phyloP scores from a whole-genome alignment of 2,797 vertebrate species.

The Falco concolor region DNA sequence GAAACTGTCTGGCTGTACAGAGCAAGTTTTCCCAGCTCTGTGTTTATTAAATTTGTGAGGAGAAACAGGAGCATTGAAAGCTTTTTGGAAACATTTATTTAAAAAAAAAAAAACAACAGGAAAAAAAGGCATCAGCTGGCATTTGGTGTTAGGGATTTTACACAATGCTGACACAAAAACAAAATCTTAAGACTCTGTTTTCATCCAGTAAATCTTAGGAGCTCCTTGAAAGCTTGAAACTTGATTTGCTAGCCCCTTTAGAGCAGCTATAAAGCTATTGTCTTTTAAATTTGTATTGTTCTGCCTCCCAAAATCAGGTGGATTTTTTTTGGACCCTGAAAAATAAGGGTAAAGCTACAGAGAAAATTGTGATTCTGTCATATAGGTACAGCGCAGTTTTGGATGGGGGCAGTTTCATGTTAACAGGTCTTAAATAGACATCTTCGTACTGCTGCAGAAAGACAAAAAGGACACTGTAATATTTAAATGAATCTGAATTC shows the following conservation, averaged over 20 bases:
- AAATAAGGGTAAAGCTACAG: neutral
- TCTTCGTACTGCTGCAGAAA: slow-evolving; percentile 2
- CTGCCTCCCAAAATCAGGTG: neutral
- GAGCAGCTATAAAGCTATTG: neutral
- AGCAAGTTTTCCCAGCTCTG: neutral
- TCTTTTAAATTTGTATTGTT: neutral
- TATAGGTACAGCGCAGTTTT: neutral
- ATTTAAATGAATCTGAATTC: slow-evolving; percentile 57
- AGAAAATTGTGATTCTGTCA: neutral
- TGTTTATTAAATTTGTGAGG: slow-evolving; percentile 6
- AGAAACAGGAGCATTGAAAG: slow-evolving; percentile 2
- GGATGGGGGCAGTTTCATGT: neutral
- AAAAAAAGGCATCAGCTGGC: neutral
- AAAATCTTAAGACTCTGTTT: neutral
- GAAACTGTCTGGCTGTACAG: neutral
- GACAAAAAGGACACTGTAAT: slow-evolving; percentile 31
- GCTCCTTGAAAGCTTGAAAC: neutral
- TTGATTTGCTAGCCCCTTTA: neutral
- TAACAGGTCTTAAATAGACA: slow-evolving; percentile 3
- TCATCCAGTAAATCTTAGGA: neutral
- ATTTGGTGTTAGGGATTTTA: neutral
- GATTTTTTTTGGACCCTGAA: neutral
- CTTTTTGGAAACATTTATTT: neutral
- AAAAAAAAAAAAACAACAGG: neutral
- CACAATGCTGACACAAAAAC: neutral